phyloP scores from a whole-genome alignment of 2,797 vertebrate species.

The Pangasius djambal region DNA sequence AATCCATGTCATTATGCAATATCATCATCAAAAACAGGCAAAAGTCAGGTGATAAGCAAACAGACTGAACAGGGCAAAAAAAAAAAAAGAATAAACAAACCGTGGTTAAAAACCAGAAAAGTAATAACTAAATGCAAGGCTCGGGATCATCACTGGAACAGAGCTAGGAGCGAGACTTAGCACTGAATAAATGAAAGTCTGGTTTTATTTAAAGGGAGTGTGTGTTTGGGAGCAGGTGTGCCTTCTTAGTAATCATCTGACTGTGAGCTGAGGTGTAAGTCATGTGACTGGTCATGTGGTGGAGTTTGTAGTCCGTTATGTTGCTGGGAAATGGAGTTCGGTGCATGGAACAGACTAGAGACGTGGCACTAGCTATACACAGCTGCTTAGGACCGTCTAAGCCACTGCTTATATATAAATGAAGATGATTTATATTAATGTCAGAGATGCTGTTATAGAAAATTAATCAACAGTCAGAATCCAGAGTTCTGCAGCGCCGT shows the following conservation, averaged over 20 bases:
- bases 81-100: not conserved
- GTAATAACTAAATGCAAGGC: not conserved
- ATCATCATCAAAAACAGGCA: not conserved
- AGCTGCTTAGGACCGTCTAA: not conserved
- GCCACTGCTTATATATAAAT: too few relatives aligned
- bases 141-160: not conserved
- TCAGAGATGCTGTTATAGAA: too few relatives aligned
- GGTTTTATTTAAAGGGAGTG: not conserved
- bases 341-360: not conserved
- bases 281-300: conserved; percentile 5
- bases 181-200: not conserved
- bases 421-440: too few relatives aligned
- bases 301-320: not conserved
- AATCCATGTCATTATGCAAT: not conserved
- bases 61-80: not conserved
- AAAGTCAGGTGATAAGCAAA: not conserved
- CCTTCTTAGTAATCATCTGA: not conserved
- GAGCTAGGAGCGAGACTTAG: not conserved
- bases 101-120: not conserved
- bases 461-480: not conserved
- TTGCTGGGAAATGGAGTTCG: not conserved
- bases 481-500: not conserved
- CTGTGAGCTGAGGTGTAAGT: not conserved
- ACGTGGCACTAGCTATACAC: not conserved
- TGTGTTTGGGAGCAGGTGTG: conserved; percentile 1